Evolutionary conservation across 2,888 invertebrate genomes (phyloP), one percentile per base, ranked within the genome.

Genomic region (Dicyrtomina minuta): DNA sequence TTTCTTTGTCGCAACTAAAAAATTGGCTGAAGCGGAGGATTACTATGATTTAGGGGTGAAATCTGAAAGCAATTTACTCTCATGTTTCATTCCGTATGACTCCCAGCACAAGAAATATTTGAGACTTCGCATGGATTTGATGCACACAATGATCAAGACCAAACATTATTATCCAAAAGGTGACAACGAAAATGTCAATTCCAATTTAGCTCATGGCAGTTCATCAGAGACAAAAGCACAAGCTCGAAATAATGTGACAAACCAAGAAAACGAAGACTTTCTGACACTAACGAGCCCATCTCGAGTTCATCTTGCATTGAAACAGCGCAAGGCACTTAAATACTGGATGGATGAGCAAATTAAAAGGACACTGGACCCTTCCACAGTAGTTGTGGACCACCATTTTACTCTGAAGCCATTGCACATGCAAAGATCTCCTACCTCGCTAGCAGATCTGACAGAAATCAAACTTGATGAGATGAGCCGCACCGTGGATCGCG

Each of bases 41-140:
- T 59, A 27, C 39, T 59, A 59, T 17, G 15, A 27, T 8, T 20
- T 27, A 12, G 59, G 59, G 13, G 5, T 59, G 33, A n/a, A 59
- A 2, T 4, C 59, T 8, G 59, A 59, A n/a, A 8, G 33, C 5
- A 5, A 4, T 12, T n/a, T 24, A 15, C 59, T 59, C 3, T n/a
- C 59, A 27, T 59, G 41, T 17, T 59, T 59, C 20, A 4, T 59
- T 8, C 59, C 59, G 3, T 59, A 59, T n/a, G 53, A 53, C 33
- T 59, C 6, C 10, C 15, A n/a, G 39, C 13, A 33, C 6, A 8
- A 27, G 59, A 20, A 15, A 20, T 20, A 15, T n/a, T 12, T 53
- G 10, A 20, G 17, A 20, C 12, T 10, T 20, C 20, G 17, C 53
- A 10, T 53, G 53, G 10, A 10, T 10, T 12, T 53, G 53, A 17